Percentiles rank a stretch among this genome's conserved stretches.
Evolutionary conservation across 2,888 invertebrate species (phyloP).

Genomic region (Cotesia congregata): DNA sequence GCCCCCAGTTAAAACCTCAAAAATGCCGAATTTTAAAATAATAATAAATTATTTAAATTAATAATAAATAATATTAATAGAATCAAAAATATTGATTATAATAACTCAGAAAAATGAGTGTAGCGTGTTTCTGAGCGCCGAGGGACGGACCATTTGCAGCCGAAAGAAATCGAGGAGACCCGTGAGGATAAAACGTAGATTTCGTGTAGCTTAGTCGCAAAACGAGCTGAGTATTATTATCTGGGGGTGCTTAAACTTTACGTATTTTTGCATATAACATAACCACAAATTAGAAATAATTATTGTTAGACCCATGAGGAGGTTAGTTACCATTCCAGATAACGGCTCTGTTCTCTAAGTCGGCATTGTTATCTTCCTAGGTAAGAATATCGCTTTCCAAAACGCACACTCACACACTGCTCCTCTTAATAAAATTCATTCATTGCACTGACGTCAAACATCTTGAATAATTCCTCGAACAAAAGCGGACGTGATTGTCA

Average conservation of each 20-base stretch:
- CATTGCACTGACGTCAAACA: too few species aligned
- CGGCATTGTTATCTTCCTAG: background rate
- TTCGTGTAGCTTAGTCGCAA: constrained; percentile 8
- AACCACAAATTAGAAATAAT: constrained; percentile 65
- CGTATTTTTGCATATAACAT: constrained; percentile 59
- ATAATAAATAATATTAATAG: too few species aligned
- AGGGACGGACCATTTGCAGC: constrained; percentile 42
- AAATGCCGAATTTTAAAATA: too few species aligned
- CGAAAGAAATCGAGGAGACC: constrained; percentile 55
- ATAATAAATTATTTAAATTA: too few species aligned
- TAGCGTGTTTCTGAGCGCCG: background rate
- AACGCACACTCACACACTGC: background rate
- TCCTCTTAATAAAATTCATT: too few species aligned
- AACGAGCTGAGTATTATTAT: constrained; percentile 54
- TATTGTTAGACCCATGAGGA: constrained; percentile 58
- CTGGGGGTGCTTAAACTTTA: constrained; percentile 58
- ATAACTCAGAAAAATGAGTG: constrained; percentile 4
- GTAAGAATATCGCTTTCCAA: constrained; percentile 11
- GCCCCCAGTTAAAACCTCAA: too few species aligned
- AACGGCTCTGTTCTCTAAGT: constrained; percentile 16
- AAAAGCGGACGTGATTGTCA: background rate
- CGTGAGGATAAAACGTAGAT: constrained; percentile 46
- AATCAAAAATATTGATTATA: too few species aligned
- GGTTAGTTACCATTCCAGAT: constrained; percentile 37
- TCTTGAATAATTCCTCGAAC: too few species aligned